These are phyloP conservation scores for Anoncus sp. DNA, from an alignment of 2,888 invertebrate genomes.

Conservation along the genomic window DNA sequence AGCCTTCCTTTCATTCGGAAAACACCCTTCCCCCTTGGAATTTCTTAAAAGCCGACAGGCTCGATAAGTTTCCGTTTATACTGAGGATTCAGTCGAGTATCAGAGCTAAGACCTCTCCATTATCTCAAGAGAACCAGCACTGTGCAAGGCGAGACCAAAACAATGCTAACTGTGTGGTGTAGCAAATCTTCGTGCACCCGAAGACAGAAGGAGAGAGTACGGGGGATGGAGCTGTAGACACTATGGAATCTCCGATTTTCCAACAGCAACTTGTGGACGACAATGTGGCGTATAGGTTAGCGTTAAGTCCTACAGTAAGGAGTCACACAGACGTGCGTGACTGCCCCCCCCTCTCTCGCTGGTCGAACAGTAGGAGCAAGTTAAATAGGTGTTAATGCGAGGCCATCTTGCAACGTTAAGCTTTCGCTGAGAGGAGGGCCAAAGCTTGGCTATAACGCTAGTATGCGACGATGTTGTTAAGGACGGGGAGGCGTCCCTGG, in stretches of 20 bases:
- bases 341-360: constrained; percentile 23
- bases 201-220: constrained; percentile 14
- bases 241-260: constrained; percentile 39
- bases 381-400: constrained; percentile 82
- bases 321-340: constrained; percentile 23
- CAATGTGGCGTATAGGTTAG: constrained; percentile 4
- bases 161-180: constrained; percentile 39
- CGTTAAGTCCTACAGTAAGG: neutral
- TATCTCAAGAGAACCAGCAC: constrained; percentile 35
- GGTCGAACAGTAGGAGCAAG: constrained; percentile 52
- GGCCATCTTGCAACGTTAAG: constrained; percentile 66
- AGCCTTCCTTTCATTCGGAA: neutral
- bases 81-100: constrained; percentile 18
- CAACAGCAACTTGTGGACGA: neutral
- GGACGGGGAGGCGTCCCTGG: constrained; percentile 74
- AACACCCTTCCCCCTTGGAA: constrained; percentile 6
- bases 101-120: constrained; percentile 36
- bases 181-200: constrained; percentile 1
- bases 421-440: constrained; percentile 48
- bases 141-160: constrained; percentile 15
- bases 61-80: constrained; percentile 21
- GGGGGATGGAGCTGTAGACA: neutral
- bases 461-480: constrained; percentile 77
- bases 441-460: constrained; percentile 63
- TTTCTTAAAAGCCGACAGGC: constrained; percentile 4